Conservation (phyloP, 2,113 vertebrate species). For the Haemorhous mexicanus region DNA sequence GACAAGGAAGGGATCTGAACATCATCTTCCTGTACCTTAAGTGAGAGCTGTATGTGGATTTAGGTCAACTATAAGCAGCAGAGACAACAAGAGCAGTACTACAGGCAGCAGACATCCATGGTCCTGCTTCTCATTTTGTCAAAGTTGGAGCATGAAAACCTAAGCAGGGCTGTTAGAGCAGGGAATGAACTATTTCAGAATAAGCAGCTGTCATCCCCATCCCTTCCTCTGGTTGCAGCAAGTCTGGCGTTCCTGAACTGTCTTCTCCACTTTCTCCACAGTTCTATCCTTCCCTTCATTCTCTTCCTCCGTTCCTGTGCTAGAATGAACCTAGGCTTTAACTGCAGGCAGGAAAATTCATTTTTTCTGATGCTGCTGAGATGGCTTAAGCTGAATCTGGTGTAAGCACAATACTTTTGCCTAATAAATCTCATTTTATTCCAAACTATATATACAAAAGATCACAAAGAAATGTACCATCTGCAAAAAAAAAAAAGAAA, state of each 20-base stretch:
- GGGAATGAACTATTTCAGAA: not conserved
- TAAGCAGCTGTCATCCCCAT: not conserved
- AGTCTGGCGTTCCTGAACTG: not conserved
- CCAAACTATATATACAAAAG: not conserved
- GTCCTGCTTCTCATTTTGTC: not conserved
- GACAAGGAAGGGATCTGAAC: not conserved
- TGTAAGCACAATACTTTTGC: not conserved
- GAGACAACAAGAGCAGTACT: not conserved
- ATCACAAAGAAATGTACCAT: not conserved
- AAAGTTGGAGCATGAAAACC: not conserved
- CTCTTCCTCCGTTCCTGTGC: not conserved
- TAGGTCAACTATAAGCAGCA: not conserved
- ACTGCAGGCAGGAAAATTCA: not conserved
- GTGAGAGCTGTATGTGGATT: not conserved
- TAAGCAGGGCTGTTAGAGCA: not conserved
- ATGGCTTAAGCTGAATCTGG: not conserved
- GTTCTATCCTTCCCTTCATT: not conserved
- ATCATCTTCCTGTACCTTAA: not conserved
- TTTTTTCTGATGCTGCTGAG: not conserved
- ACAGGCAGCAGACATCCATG: not conserved
- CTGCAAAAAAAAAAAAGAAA: not conserved
- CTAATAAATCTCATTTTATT: not conserved
- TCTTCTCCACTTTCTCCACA: not conserved
- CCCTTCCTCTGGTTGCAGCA: not conserved
- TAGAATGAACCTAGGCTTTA: not conserved